Base-by-base conservation (phyloP, 2,797 vertebrate genomes). In the Semotilus atromaculatus region DNA sequence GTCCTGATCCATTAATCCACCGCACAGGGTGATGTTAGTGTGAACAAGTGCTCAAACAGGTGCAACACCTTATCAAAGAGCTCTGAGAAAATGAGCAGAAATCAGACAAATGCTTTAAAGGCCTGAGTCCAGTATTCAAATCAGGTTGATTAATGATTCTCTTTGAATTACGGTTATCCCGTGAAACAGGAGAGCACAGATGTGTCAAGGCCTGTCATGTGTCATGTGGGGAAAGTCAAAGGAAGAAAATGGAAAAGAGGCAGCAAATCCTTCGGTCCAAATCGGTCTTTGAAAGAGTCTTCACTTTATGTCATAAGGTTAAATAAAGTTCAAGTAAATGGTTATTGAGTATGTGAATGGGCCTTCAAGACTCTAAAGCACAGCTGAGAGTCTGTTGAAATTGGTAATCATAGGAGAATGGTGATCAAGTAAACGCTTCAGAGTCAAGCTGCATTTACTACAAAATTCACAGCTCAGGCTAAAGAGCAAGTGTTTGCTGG, bases 71-170 rank as follows among this genome's bases (percentile, higher is more conserved):
- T 64, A 80, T 86, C 51, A 88, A 86, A 83, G 81, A 81, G 53
- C 62, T 73, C 48, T n/a, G 13, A n/a, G 23, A 82, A 82, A 82
- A 60, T 23, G 0, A 51, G 64, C 72, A 86, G 83, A 77, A 83
- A 88, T 83, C 23, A 86, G 64, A 86, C 81, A 86, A 88, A 75
- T 48, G 78, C 83, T 85, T 85, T 80, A 88, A 85, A 80, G 58
- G 45, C 68, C 83, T 10, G 70, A 5, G 23, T 80, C 80, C 76
- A 36, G 66, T 36, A 60, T 60, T 72, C 36, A 21, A 38, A 83
- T 75, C 53, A 76, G 68, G 34, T 64, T 83, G 66, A 83, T 55
- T 64, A 75, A 88, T 71, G 9, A 68, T 66, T 40, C 45, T 31
- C 8, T 74, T 88, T 71, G 43, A 38, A 75, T 80, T 68, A 53